Base-by-base conservation (phyloP, 2,797 vertebrate genomes). In the Myotis daubentonii region DNA sequence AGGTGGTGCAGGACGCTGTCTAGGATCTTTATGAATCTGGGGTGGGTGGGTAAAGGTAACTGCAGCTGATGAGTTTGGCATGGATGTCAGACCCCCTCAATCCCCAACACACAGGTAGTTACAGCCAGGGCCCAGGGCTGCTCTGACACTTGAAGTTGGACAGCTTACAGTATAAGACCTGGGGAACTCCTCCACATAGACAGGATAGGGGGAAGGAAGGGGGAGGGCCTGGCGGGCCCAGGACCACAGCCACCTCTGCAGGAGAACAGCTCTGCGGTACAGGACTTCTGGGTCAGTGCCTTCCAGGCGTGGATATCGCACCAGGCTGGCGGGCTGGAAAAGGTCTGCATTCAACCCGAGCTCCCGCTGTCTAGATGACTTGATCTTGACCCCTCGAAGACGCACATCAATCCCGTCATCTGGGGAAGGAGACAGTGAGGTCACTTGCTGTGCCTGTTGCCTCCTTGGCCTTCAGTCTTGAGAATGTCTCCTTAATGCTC, bases 371-470 rank as follows among this genome's bases (percentile, higher is more conserved):
- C 99, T 99, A 0, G 99, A 99, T 0, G 99, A 99, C 97, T 99
- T 99, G 96, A 99, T 99, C 98, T 99, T 99, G 96, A 99, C 97
- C 36, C 99, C 99, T 84, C 99, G 98, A 92, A 99, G 99, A 90
- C 99, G 99, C 78, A 99, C 99, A 15, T 99, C 99, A 66, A 99
- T 99, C 1, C 99, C 99, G 47, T 99, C 99, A 97, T 99, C 99
- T 99, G 97, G 25, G 66, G 51, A 44, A 89, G 68, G 25, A 38
- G 66, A 68, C 51, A 88, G 49, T 79, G 22, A 75, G 38, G 70
- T 0, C 0, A 71, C 78, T 88, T 90, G 47, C 2, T 78, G 90
- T 2, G 20, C 19, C 25, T 36, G 13, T n/a, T 79, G 41, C 19
- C 44, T 89, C 82, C 30, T 30, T 20, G 23, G 47, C 53, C 82